Conservation (phyloP, 2,888 invertebrate species). For the Blomia tropicalis region DNA sequence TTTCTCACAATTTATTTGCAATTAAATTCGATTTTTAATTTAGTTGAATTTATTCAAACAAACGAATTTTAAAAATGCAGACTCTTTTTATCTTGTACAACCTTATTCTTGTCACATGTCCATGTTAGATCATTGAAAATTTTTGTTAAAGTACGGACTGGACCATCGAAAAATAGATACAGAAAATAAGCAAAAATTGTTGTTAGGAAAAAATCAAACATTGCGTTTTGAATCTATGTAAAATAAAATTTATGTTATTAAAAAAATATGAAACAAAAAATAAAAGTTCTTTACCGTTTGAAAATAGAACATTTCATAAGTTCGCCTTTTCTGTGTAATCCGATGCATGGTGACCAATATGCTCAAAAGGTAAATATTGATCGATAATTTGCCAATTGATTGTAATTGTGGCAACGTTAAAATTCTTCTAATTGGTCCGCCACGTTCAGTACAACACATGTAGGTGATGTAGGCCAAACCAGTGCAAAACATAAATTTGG, state of each 20-base stretch:
- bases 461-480: not conserved
- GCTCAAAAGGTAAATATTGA: not conserved
- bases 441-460: not conserved
- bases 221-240: not conserved
- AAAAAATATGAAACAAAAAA: not conserved
- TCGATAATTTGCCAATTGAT: not conserved
- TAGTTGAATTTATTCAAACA: no score
- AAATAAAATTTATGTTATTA: not conserved
- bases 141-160: no score
- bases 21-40: no score
- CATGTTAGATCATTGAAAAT: no score
- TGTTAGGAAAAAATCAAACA: not conserved
- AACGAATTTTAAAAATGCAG: no score
- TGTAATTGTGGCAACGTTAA: not conserved
- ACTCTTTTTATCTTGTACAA: no score
- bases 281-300: slow-evolving; percentile 7
- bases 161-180: not conserved
- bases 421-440: not conserved
- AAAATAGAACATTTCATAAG: not conserved
- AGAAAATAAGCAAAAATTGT: slow-evolving; percentile 3
- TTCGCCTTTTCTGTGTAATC: not conserved
- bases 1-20: no score
- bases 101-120: no score
- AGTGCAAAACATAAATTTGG: not conserved
- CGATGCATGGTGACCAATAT: not conserved